A percentile compares a stretch with the other conserved stretches of the same genome.
phyloP scores from a whole-genome alignment of 2,113 vertebrate species.

The Paraplagusia blochii region DNA sequence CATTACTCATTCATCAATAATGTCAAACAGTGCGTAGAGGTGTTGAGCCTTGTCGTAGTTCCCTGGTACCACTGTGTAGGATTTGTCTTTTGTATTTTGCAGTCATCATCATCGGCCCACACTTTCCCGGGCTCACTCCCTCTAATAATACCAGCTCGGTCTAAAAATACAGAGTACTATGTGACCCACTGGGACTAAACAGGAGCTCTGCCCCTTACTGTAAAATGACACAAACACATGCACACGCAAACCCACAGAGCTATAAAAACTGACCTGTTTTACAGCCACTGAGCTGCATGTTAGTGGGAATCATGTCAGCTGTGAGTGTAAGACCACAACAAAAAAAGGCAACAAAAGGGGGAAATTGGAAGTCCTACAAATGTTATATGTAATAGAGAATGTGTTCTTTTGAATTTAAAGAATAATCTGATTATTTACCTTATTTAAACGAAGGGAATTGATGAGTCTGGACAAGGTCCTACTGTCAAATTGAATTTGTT shows the following conservation, averaged over 20 bases:
- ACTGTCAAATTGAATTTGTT: conserved; percentile 41
- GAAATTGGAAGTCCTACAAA: conserved; percentile 6
- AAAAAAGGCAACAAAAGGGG: not conserved
- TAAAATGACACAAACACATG: conserved; percentile 5
- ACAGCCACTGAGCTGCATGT: not conserved
- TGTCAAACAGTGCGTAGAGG: conserved; percentile 59
- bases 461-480: conserved; percentile 25
- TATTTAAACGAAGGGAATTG: conserved; percentile 27
- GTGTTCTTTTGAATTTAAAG: conserved; percentile 28
- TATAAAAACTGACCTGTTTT: conserved; percentile 3
- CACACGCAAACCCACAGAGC: conserved; percentile 4
- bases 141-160: conserved; percentile 60
- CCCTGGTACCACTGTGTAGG: conserved; percentile 49
- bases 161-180: conserved; percentile 66
- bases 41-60: conserved; percentile 44
- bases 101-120: conserved; percentile 42
- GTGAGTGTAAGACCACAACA: not conserved
- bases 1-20: conserved; percentile 59
- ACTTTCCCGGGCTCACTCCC: conserved; percentile 51
- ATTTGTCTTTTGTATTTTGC: conserved; percentile 43
- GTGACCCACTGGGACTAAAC: conserved; percentile 58
- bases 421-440: conserved; percentile 49
- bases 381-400: conserved; percentile 8
- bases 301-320: conserved; percentile 1
- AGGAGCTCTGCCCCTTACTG: conserved; percentile 31